phyloP scores from a whole-genome alignment of 2,888 invertebrate species.

The Drosophila meridiana region DNA sequence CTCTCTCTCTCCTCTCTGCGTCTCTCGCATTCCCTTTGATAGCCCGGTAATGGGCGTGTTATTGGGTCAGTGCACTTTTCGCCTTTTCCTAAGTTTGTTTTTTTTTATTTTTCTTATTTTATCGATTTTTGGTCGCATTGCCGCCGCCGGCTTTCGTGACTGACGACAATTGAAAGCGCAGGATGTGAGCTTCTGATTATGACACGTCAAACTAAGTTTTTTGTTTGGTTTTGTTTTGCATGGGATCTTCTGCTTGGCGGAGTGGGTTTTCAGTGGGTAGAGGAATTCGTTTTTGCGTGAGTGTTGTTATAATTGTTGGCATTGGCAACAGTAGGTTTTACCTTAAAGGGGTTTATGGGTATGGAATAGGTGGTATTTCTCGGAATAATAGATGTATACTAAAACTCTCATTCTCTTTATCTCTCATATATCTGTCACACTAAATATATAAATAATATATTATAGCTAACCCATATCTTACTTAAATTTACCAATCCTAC shows the following conservation, averaged over 20 bases:
- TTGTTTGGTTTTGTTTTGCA: constrained; percentile 9
- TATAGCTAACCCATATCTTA: too few relatives aligned
- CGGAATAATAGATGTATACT: neutral
- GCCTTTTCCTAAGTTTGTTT: constrained; percentile 29
- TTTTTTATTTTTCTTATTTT: constrained; percentile 17
- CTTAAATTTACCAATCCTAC: too few relatives aligned
- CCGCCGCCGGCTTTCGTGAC: constrained; percentile 63
- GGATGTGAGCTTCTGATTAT: constrained; percentile 79
- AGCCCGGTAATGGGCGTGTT: constrained; percentile 47
- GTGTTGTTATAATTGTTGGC: neutral
- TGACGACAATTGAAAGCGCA: constrained; percentile 62
- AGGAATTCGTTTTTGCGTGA: neutral
- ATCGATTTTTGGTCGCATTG: constrained; percentile 64
- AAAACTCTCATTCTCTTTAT: neutral
- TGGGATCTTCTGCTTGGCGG: constrained; percentile 18
- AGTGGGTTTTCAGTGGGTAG: neutral
- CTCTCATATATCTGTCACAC: neutral
- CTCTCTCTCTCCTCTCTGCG: neutral
- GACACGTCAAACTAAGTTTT: constrained; percentile 57
- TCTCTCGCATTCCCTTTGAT: constrained; percentile 7
- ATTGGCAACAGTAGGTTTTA: neutral
- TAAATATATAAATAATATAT: too few relatives aligned
- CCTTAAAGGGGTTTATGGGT: neutral
- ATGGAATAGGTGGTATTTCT: neutral
- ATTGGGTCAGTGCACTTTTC: constrained; percentile 75